Evolutionary conservation across 2,113 vertebrate species (phyloP), one percentile per base, ranked within the genome.

Genomic region (Lipophrys pholis): DNA sequence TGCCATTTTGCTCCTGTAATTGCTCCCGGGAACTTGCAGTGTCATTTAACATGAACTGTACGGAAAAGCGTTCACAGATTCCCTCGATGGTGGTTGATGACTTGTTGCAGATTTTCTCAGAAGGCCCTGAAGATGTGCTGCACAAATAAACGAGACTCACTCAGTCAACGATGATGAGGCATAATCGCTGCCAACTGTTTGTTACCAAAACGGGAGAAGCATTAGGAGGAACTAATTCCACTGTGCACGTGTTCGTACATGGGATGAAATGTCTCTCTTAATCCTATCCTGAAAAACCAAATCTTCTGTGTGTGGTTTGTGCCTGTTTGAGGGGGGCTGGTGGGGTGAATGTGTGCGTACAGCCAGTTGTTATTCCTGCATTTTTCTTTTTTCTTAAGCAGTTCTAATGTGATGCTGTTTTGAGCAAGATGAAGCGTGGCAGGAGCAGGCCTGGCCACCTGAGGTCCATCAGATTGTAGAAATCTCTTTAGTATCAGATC

Each of bases 371-470:
- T 39, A 11, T 30, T 14, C 60, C 35, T 74, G 56, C 55, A 3
- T 49, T 54, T 41, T 21, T 11, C 43, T 12, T 64, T 11, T 30
- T 30, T 30, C 21, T 30, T 58, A 40, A 9, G 68, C 57, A 36
- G 51, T 72, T 30, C 21, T 62, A 64, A 77, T 69, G 59, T 69
- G 80, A 80, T 21, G 46, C 43, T 49, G 7, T 17, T 55, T 54
- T 75, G 84, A 86, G 78, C 12, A 12, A 21, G 61, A 92, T 83
- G 65, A 78, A 54, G 71, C 57, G 73, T 87, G 88, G 85, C 83
- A 65, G 75, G 69, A 35, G 73, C 35, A 59, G 51, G 65, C 21
- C 21, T 30, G 21, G 21, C 0, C 5, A 63, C 11, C 0, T 10
- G 43, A 64, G 49, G 42, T 30, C 21, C 15, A 45, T 38, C 53